These are phyloP conservation scores for Melanogrammus aeglefinus DNA, from an alignment of 2,797 vertebrate species.

Conservation along the genomic window DNA sequence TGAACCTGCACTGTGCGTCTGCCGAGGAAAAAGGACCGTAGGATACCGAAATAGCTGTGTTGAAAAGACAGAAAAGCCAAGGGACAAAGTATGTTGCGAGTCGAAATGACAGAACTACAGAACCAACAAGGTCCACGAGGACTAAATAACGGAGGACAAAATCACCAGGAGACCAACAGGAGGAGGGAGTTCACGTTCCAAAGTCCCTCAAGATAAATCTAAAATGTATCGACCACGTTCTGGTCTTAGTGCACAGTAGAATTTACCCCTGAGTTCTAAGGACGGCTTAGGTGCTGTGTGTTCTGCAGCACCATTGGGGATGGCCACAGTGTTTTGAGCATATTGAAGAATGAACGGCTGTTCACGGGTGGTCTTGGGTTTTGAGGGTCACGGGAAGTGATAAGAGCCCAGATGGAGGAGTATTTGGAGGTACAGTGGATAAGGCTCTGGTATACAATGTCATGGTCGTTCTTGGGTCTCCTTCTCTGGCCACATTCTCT, in stretches of 20 bases:
- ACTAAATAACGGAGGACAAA: neutral
- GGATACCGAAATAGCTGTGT: constrained; percentile 53
- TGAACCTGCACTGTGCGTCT: constrained; percentile 38
- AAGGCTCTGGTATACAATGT: constrained; percentile 77
- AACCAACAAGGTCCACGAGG: neutral
- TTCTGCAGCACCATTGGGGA: constrained; percentile 34
- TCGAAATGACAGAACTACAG: neutral
- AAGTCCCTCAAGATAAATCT: constrained; percentile 50
- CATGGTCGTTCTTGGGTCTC: constrained; percentile 68
- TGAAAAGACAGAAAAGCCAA: constrained; percentile 32
- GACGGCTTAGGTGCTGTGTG: neutral
- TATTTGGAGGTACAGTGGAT: constrained; percentile 50
- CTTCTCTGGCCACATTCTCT: constrained; percentile 33
- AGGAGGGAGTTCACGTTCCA: constrained; percentile 58
- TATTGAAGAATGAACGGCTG: neutral
- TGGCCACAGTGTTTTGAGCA: constrained; percentile 25
- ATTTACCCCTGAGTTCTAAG: constrained; percentile 31
- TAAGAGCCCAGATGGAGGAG: constrained; percentile 24
- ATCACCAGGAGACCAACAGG: constrained; percentile 32
- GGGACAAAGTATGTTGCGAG: constrained; percentile 24
- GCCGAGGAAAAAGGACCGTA: constrained; percentile 39
- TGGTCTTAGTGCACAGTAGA: constrained; percentile 78
- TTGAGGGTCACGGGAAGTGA: constrained; percentile 35
- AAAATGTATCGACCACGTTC: constrained; percentile 49
- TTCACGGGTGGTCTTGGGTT: constrained; percentile 25